A percentile compares a stretch with the other conserved stretches of the same genome.
phyloP scores from a whole-genome alignment of 2,888 invertebrate species.

The Meiosimyza decipiens region DNA sequence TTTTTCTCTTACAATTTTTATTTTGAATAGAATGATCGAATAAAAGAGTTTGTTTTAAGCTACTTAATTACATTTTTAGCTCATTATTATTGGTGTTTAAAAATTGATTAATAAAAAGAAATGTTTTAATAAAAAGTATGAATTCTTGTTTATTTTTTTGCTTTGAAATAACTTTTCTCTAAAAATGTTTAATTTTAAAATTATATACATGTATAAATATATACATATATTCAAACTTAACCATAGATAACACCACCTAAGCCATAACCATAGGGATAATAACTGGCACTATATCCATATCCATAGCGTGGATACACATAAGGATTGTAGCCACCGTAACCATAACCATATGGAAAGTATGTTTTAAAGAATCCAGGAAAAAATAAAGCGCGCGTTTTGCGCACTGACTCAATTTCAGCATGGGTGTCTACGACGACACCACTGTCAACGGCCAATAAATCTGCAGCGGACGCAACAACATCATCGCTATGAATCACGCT shows the following conservation, averaged over 20 bases:
- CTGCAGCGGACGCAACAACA: slow-evolving; percentile 45
- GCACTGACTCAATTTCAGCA: slow-evolving; percentile 37
- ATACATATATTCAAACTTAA: slow-evolving; percentile 17
- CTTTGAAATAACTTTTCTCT: too few relatives aligned
- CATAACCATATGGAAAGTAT: slow-evolving; percentile 42
- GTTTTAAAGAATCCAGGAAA: slow-evolving; percentile 43
- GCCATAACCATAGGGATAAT: slow-evolving; percentile 42
- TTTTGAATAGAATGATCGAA: too few relatives aligned
- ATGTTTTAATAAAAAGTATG: too few relatives aligned
- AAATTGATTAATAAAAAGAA: too few relatives aligned
- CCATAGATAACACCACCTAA: slow-evolving; percentile 39
- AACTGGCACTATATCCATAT: slow-evolving; percentile 39
- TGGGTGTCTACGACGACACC: slow-evolving; percentile 48
- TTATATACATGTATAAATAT: background rate
- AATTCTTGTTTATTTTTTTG: too few relatives aligned
- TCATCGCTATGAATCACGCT: slow-evolving; percentile 31
- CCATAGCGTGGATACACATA: slow-evolving; percentile 41
- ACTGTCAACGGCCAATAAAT: slow-evolving; percentile 58
- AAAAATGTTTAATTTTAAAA: too few relatives aligned
- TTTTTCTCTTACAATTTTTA: too few relatives aligned
- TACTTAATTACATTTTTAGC: too few relatives aligned
- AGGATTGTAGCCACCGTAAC: slow-evolving; percentile 44
- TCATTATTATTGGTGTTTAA: too few relatives aligned
- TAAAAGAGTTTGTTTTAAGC: too few relatives aligned
- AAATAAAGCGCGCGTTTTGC: slow-evolving; percentile 39